Evolutionary conservation across 2,888 invertebrate genomes (phyloP).

Genomic region (Himalopsyche tibetana): DNA sequence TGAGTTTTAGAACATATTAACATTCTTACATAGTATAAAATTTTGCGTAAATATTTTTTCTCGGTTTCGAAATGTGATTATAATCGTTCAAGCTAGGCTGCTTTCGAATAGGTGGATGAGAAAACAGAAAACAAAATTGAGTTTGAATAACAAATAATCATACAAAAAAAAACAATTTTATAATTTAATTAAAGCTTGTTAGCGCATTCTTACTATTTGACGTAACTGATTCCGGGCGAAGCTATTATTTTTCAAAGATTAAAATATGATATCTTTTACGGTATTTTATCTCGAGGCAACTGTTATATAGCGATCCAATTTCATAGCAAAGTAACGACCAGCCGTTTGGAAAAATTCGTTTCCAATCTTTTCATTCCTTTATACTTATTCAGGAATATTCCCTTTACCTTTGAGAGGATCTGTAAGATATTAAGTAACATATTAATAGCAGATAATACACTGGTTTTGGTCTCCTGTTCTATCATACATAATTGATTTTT

Average conservation of each 20-base stretch:
- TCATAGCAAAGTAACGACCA: conserved; percentile 13
- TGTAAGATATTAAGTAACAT: not conserved
- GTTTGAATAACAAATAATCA: too few relatives aligned
- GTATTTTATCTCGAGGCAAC: not conserved
- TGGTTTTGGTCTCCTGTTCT: not conserved
- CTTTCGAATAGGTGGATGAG: too few relatives aligned
- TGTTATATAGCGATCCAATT: not conserved
- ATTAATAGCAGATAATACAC: not conserved
- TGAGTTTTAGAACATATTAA: too few relatives aligned
- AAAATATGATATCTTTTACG: not conserved
- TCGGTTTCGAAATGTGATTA: too few relatives aligned
- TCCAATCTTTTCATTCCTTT: not conserved
- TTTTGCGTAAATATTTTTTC: too few relatives aligned
- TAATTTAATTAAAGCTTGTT: too few relatives aligned
- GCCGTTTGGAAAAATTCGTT: not conserved
- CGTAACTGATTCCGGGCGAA: too few relatives aligned
- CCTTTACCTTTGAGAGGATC: not conserved
- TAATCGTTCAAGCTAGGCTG: too few relatives aligned
- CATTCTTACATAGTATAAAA: too few relatives aligned
- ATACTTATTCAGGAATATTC: not conserved
- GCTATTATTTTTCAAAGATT: not conserved
- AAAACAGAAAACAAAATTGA: too few relatives aligned
- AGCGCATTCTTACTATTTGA: too few relatives aligned
- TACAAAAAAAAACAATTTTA: too few relatives aligned
- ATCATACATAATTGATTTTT: not conserved